These are phyloP conservation scores for Theocolax elegans DNA, from an alignment of 1,140 invertebrate genomes.

Conservation along the genomic window DNA sequence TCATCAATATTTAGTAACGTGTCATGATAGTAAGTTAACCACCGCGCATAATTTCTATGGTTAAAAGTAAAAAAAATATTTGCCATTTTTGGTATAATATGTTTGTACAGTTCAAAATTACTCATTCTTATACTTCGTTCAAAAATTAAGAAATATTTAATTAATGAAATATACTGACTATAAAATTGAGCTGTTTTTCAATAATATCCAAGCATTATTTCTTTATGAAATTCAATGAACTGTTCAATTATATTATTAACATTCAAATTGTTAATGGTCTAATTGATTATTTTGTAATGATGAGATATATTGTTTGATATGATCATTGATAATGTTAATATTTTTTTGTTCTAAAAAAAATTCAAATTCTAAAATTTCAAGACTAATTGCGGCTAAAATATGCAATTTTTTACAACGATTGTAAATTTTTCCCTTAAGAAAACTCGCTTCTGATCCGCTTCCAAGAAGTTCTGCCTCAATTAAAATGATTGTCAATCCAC, in stretches of 20 bases:
- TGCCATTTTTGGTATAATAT: slow-evolving; percentile 49
- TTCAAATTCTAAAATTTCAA: slow-evolving; percentile 26
- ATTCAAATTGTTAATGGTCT: not conserved
- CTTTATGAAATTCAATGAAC: slow-evolving; percentile 46
- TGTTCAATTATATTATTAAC: slow-evolving; percentile 39
- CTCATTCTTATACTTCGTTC: slow-evolving; percentile 34
- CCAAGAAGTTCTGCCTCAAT: slow-evolving; percentile 61
- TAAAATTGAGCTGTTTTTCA: slow-evolving; percentile 57
- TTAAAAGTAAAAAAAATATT: slow-evolving; percentile 57
- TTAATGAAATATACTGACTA: slow-evolving; percentile 48
- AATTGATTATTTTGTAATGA: slow-evolving; percentile 3
- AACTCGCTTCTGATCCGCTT: slow-evolving; percentile 57
- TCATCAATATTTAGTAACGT: slow-evolving; percentile 43
- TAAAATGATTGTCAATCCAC: slow-evolving; percentile 60
- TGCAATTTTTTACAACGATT: slow-evolving; percentile 66
- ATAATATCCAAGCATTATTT: slow-evolving; percentile 45
- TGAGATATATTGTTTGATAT: slow-evolving; percentile 12
- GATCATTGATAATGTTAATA: slow-evolving; percentile 19
- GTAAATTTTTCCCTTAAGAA: slow-evolving; percentile 64
- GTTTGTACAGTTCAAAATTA: slow-evolving; percentile 46
- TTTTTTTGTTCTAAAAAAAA: slow-evolving; percentile 27
- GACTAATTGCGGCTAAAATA: slow-evolving; percentile 34
- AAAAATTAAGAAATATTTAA: slow-evolving; percentile 52
- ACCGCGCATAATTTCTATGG: slow-evolving; percentile 56
- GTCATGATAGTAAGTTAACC: slow-evolving; percentile 39